Conservation (phyloP, 53 echinoderm and acorn worm genomes). For the Glandiceps talaboti region DNA sequence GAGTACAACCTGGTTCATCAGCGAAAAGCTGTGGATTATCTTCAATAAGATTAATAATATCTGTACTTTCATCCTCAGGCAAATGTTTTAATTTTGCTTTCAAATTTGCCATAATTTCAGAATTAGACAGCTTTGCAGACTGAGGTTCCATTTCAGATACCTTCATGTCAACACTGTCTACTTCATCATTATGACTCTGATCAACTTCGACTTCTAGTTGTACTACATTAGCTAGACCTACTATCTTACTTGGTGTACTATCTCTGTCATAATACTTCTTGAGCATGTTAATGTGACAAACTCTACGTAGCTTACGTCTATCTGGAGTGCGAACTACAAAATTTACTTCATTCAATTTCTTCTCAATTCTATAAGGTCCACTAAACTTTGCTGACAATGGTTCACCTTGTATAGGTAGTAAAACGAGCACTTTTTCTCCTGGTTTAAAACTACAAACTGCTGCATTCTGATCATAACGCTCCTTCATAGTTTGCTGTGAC, state of each 20-base stretch:
- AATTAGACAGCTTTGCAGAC: conserved; percentile 17
- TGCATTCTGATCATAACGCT: conserved; percentile 30
- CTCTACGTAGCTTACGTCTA: conserved; percentile 22
- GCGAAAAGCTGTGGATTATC: not conserved
- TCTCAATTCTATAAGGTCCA: conserved; percentile 36
- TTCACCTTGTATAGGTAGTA: conserved; percentile 38
- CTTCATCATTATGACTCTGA: conserved; percentile 1
- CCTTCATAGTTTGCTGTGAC: conserved; percentile 27
- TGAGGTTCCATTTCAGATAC: not conserved
- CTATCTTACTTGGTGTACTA: not conserved
- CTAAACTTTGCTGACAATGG: conserved; percentile 30
- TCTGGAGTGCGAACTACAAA: conserved; percentile 49
- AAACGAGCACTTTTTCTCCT: conserved; percentile 39
- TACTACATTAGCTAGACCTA: not conserved
- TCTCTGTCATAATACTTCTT: conserved; percentile 28
- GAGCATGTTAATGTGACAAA: conserved; percentile 51
- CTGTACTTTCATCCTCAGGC: conserved; percentile 3
- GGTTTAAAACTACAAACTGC: conserved; percentile 21
- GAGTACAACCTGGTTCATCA: not conserved
- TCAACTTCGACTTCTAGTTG: not conserved
- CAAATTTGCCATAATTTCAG: conserved; percentile 16
- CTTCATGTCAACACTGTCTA: not conserved
- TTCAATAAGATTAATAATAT: conserved; percentile 5
- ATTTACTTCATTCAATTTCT: conserved; percentile 29
- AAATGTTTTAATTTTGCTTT: conserved; percentile 20